These are phyloP conservation scores for Magallana angulata DNA, from an alignment of 1,140 invertebrate genomes.

Conservation along the genomic window DNA sequence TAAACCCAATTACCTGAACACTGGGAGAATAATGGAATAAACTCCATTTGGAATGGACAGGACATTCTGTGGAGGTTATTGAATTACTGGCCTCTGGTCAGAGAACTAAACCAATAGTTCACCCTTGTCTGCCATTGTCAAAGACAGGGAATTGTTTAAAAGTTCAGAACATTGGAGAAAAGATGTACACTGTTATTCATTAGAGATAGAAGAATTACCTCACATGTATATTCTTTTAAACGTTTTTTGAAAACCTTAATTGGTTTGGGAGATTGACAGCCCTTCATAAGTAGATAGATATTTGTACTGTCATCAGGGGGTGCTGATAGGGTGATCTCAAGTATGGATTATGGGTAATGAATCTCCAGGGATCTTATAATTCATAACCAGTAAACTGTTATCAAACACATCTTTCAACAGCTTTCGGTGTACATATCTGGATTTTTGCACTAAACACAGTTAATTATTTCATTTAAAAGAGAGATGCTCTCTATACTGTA, in stretches of 20 bases:
- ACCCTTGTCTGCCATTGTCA: neutral
- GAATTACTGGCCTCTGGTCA: neutral
- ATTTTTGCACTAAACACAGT: neutral
- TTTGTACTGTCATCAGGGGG: slow-evolving; percentile 10
- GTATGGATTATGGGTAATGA: slow-evolving; percentile 6
- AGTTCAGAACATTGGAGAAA: neutral
- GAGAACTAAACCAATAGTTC: neutral
- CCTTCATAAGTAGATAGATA: neutral
- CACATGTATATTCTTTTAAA: neutral
- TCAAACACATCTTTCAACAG: slow-evolving; percentile 21
- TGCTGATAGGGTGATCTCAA: slow-evolving; percentile 5
- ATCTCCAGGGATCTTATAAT: slow-evolving; percentile 17
- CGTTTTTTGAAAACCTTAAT: neutral
- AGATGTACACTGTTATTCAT: neutral
- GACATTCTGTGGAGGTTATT: neutral
- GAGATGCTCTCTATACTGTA: neutral
- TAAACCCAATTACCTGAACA: slow-evolving; percentile 6
- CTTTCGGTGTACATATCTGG: neutral
- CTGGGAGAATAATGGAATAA: slow-evolving; percentile 18
- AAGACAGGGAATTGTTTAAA: neutral
- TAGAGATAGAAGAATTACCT: slow-evolving; percentile 5
- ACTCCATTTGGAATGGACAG: neutral
- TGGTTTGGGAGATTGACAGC: slow-evolving; percentile 8
- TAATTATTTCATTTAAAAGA: neutral
- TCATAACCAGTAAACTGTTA: slow-evolving; percentile 18